Evolutionary conservation across 64 coral and sea anemone genomes (phyloP).

Genomic region (Acropora tenuis): DNA sequence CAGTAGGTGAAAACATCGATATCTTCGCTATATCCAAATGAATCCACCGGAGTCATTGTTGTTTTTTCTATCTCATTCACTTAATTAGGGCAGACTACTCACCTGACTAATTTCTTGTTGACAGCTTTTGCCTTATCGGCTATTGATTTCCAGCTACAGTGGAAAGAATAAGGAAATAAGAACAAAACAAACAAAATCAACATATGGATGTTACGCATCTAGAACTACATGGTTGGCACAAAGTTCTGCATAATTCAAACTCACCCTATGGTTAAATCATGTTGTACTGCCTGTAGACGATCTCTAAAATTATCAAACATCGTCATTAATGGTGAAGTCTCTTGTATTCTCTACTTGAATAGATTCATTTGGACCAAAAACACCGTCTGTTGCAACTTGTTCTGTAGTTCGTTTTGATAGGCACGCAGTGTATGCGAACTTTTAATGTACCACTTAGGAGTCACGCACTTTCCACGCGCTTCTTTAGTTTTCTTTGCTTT

Average conservation of each 20-base stretch:
- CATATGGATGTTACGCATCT: neutral
- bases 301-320: slow-evolving; percentile 86
- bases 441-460: too few species aligned
- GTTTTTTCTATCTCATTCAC: too few species aligned
- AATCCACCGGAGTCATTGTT: too few species aligned
- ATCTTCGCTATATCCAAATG: too few species aligned
- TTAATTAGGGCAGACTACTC: neutral
- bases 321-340: neutral
- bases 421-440: too few species aligned
- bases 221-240: neutral
- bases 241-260: neutral
- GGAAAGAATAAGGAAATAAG: neutral
- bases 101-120: slow-evolving; percentile 92
- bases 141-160: slow-evolving; percentile 79
- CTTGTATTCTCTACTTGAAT: neutral
- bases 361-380: neutral
- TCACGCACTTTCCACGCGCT: too few species aligned
- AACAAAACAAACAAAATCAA: neutral
- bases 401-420: too few species aligned
- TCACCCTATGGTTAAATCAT: slow-evolving; percentile 88
- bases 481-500: too few species aligned
- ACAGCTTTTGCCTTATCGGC: slow-evolving; percentile 92
- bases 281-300: slow-evolving; percentile 81
- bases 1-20: too few species aligned
- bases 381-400: too few species aligned